A percentile compares a stretch with the other conserved stretches of the same genome.
Evolutionary conservation across 2,888 invertebrate species (phyloP).

Genomic region (Plusia festucae): DNA sequence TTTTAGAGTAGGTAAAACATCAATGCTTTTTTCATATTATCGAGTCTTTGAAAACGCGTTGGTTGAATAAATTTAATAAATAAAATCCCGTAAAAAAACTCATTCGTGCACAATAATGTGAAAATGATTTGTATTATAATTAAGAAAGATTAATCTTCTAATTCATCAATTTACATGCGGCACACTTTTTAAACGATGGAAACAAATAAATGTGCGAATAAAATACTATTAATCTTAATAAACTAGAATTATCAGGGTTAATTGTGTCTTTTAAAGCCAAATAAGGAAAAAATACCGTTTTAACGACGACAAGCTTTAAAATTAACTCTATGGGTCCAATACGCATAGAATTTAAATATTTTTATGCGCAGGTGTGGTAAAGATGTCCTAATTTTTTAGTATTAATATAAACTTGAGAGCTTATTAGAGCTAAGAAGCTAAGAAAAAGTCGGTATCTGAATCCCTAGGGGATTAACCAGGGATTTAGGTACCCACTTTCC

Average conservation of each 20-base stretch:
- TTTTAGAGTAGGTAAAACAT: no score
- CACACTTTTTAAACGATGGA: constrained; percentile 46
- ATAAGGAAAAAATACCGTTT: constrained; percentile 50
- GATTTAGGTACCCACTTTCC: no score
- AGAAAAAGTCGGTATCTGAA: no score
- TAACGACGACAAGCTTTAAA: constrained; percentile 39
- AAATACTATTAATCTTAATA: constrained; percentile 35
- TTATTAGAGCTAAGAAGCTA: no score
- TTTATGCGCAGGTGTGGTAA: background rate
- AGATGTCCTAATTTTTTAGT: background rate
- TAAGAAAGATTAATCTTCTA: constrained; percentile 25
- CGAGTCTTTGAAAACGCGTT: no score
- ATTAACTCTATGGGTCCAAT: background rate
- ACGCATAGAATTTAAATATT: background rate
- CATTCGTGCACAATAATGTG: no score
- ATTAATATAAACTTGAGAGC: no score
- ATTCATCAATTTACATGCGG: constrained; percentile 37
- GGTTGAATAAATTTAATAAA: no score
- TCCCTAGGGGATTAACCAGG: no score
- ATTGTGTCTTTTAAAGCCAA: constrained; percentile 25
- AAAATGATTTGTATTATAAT: background rate
- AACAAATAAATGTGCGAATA: constrained; percentile 41
- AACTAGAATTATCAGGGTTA: constrained; percentile 44
- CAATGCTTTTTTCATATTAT: no score
- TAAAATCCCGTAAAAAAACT: no score